Percentiles rank a stretch among this genome's conserved stretches.
Conservation (phyloP, 2,888 invertebrate genomes). For the Drosophila mayaguana region DNA sequence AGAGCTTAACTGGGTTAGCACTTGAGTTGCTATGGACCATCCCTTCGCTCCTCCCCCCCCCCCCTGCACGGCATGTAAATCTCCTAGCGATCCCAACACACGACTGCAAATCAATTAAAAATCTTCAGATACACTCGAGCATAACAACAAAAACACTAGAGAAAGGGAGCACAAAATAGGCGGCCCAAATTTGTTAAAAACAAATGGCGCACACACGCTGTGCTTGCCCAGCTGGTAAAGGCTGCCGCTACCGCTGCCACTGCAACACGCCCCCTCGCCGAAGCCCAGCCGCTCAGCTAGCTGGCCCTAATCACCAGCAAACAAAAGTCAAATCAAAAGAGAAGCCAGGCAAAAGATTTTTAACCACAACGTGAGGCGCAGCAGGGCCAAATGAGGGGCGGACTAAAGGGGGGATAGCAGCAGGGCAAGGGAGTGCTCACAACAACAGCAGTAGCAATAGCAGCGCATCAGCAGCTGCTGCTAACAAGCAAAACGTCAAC, state of each 20-base stretch:
- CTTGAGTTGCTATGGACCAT: constrained; percentile 4
- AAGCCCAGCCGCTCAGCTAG: neutral
- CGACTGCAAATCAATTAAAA: constrained; percentile 58
- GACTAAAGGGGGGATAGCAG: neutral
- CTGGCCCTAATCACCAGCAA: constrained; percentile 72
- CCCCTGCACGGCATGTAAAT: constrained; percentile 19
- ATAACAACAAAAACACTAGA: constrained; percentile 4
- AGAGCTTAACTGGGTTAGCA: constrained; percentile 43
- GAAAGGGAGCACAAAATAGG: constrained; percentile 9
- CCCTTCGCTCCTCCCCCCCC: neutral
- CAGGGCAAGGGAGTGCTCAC: neutral
- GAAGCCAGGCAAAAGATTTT: constrained; percentile 63
- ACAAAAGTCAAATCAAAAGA: constrained; percentile 78
- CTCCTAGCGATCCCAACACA: constrained; percentile 1
- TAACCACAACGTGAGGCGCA: constrained; percentile 46
- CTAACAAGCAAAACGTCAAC: constrained; percentile 74
- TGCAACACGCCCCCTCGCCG: constrained; percentile 2
- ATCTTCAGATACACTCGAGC: constrained; percentile 28
- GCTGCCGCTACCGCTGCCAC: neutral
- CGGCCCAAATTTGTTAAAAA: constrained; percentile 52
- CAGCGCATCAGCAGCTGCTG: constrained; percentile 35
- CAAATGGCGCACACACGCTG: constrained; percentile 56
- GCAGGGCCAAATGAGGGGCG: constrained; percentile 13
- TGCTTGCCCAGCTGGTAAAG: constrained; percentile 25
- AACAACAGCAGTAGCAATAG: constrained; percentile 12